These are phyloP conservation scores for Neodiprion fabricii DNA, from an alignment of 1,140 invertebrate species.

Conservation along the genomic window DNA sequence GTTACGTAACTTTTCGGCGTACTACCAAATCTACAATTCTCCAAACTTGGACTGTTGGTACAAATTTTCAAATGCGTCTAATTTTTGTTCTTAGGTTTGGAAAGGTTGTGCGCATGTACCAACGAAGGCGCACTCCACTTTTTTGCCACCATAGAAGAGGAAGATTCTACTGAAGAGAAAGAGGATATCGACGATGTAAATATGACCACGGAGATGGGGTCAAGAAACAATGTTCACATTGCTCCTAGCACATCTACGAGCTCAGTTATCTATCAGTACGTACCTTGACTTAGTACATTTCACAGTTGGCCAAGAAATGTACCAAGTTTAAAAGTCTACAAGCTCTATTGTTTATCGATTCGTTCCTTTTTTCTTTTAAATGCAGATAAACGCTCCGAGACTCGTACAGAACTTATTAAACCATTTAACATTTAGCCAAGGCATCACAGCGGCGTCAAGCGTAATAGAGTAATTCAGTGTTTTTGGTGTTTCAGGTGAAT, in stretches of 20 bases:
- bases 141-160: constrained; percentile 75
- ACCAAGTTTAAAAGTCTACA: background rate
- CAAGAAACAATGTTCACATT: constrained; percentile 34
- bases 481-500: too few species aligned
- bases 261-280: constrained; percentile 45
- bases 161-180: constrained; percentile 73
- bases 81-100: constrained; percentile 67
- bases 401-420: too few species aligned
- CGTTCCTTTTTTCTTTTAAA: constrained; percentile 13
- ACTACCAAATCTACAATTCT: too few species aligned
- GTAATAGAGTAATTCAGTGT: too few species aligned
- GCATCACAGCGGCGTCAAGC: too few species aligned
- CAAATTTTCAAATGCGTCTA: too few species aligned
- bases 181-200: constrained; percentile 70
- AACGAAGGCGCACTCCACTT: constrained; percentile 81
- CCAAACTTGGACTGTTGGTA: too few species aligned
- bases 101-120: constrained; percentile 83
- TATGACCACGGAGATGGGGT: constrained; percentile 52
- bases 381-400: too few species aligned
- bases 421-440: too few species aligned
- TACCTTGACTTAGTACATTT: constrained; percentile 22
- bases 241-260: constrained; percentile 54
- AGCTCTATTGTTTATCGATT: constrained; percentile 9
- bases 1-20: too few species aligned
- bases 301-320: background rate